These are phyloP conservation scores for Xerus rutilus DNA, from an alignment of 2,797 vertebrate species.

Conservation along the genomic window DNA sequence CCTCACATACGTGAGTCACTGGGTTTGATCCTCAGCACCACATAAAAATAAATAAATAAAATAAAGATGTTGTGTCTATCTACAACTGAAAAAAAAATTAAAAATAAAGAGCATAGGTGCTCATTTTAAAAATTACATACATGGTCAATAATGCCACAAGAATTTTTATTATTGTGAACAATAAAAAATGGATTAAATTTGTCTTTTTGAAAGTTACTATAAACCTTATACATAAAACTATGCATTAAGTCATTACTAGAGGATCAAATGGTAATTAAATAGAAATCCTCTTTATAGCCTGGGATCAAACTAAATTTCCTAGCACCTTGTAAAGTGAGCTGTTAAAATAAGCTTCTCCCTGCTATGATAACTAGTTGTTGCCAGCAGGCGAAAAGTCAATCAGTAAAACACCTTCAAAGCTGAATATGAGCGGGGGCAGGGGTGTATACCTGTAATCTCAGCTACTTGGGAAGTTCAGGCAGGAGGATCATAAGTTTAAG, in stretches of 20 bases:
- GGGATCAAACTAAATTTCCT: conserved; percentile 37
- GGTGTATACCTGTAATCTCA: too few species aligned
- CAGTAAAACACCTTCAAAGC: conserved; percentile 42
- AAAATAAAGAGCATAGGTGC: neutral
- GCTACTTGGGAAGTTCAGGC: too few species aligned
- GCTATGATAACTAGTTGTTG: neutral
- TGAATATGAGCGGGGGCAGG: neutral
- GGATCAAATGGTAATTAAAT: conserved; percentile 57
- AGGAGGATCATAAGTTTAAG: too few species aligned
- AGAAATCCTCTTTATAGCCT: conserved; percentile 21
- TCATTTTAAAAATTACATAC: neutral
- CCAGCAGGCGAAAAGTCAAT: neutral
- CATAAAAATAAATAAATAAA: too few species aligned
- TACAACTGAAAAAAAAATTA: too few species aligned
- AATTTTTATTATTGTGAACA: neutral
- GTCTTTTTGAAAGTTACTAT: neutral
- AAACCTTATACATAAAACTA: conserved; percentile 1
- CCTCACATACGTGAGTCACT: too few species aligned
- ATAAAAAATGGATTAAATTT: neutral
- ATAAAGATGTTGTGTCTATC: too few species aligned
- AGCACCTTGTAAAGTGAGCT: conserved; percentile 16
- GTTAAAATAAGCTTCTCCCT: conserved; percentile 28
- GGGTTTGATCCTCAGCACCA: too few species aligned
- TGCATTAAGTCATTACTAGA: conserved; percentile 13
- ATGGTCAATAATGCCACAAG: neutral